phyloP scores from a whole-genome alignment of 2,113 vertebrate genomes.

The Psittacula cyanocephala region DNA sequence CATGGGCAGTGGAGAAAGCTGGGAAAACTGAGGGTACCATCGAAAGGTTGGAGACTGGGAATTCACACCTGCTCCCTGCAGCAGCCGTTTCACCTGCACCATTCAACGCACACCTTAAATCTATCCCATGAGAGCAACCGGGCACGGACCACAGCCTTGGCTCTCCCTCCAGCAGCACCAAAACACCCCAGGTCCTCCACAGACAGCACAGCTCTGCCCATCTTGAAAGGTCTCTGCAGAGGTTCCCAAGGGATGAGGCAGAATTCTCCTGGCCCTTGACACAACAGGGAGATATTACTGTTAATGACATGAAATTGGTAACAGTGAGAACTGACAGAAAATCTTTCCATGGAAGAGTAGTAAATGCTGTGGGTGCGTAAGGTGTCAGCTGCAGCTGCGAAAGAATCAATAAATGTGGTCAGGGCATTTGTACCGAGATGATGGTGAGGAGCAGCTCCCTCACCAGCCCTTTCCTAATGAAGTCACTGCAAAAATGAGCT shows the following conservation, averaged over 20 bases:
- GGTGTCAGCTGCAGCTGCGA: background rate
- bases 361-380: background rate
- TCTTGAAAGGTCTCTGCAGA: background rate
- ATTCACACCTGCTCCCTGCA: fast-evolving
- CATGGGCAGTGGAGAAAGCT: background rate
- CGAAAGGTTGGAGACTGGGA: background rate
- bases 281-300: background rate
- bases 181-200: fast-evolving
- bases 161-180: fast-evolving
- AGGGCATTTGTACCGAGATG: background rate
- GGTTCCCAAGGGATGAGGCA: background rate
- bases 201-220: background rate
- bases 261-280: fast-evolving
- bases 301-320: fast-evolving
- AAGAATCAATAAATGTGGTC: background rate
- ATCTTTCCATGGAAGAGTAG: background rate
- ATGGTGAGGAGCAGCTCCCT: background rate
- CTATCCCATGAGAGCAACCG: fast-evolving
- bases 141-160: background rate
- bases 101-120: background rate
- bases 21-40: fast-evolving
- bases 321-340: background rate
- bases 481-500: background rate
- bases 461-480: background rate
- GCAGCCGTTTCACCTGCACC: fast-evolving